A percentile compares a stretch with the other conserved stretches of the same genome.
Conservation (phyloP, 2,888 invertebrate species). For the Drosophila heteroneura region DNA sequence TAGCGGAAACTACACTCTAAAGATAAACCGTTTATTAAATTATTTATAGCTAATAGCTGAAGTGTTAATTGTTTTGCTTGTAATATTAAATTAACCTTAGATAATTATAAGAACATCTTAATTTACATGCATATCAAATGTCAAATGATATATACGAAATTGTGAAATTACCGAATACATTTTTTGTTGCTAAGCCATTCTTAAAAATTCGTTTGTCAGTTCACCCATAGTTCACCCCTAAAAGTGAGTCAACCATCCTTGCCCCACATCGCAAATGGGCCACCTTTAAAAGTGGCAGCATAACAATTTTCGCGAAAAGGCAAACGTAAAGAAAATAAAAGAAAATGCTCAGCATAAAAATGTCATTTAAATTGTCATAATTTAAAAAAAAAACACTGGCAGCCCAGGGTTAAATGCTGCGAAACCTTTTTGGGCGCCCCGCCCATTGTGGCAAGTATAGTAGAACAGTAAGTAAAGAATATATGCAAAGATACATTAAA, state of each 20-base stretch:
- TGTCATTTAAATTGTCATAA: conserved; percentile 75
- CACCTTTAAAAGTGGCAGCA: conserved; percentile 33
- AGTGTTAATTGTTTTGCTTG: neutral
- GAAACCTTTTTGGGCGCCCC: conserved; percentile 44
- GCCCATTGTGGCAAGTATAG: conserved; percentile 37
- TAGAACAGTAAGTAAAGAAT: conserved; percentile 5
- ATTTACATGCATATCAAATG: neutral
- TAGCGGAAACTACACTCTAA: neutral
- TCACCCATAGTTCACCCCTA: neutral
- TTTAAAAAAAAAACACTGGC: conserved; percentile 48
- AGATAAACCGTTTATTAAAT: too few relatives aligned
- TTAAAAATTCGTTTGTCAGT: conserved; percentile 79
- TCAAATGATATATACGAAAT: neutral
- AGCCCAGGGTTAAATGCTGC: conserved; percentile 58
- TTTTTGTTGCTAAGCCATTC: conserved; percentile 22
- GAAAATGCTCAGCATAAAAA: conserved; percentile 68
- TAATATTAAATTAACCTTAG: neutral
- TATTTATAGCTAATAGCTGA: too few relatives aligned
- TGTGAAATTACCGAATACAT: neutral
- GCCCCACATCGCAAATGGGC: conserved; percentile 38
- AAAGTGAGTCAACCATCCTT: conserved; percentile 8
- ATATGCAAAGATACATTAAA: conserved; percentile 82
- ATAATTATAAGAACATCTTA: neutral
- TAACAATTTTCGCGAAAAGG: conserved; percentile 49
- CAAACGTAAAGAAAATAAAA: conserved; percentile 22